Evolutionary conservation across 2,888 invertebrate species (phyloP), one percentile per base, ranked within the genome.

Genomic region (Polymixis lichenea): DNA sequence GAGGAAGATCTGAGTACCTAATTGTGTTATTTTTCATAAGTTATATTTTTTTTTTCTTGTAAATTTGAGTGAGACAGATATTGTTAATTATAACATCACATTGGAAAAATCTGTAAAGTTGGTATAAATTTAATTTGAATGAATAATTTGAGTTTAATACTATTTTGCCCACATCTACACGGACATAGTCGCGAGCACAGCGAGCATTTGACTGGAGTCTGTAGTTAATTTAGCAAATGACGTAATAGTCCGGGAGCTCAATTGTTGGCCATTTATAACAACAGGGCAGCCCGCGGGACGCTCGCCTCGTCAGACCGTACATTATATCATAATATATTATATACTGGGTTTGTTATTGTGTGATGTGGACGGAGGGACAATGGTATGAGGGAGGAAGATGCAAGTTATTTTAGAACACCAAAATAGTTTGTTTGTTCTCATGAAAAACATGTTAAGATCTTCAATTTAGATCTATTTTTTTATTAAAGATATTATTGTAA

Each of bases 191-290:
- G n/a, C 32, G 11, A 53, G n/a, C 13, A 32, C 53, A 28, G 32
- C 43, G 11, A 56, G 32, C 28, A 67, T 67, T n/a, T 38, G 43
- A 38, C 51, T 46, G 62, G 22, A 64, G 43, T 25, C 43, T 65
- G 78, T 83, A 75, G 76, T 83, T 76, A 70, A 84, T 84, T 83
- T 76, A 62, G 72, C 62, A 83, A 84, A 84, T 80, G 60, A 76
- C 53, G 13, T 71, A 76, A 84, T 81, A 75, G 85, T 56, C 46
- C 25, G 69, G 28, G 49, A 69, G 83, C 72, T 64, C 66, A 53
- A 84, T 67, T 72, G 75, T 76, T 67, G 67, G 66, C 49, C 75
- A 56, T 76, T 75, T 80, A 81, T 76, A 76, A 84, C 71, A 68
- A 62, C 70, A 72, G 69, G 43, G 38, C 61, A 13, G 62, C 84